Evolutionary conservation across 2,888 invertebrate genomes (phyloP).

Genomic region (Podabrus alpinus): DNA sequence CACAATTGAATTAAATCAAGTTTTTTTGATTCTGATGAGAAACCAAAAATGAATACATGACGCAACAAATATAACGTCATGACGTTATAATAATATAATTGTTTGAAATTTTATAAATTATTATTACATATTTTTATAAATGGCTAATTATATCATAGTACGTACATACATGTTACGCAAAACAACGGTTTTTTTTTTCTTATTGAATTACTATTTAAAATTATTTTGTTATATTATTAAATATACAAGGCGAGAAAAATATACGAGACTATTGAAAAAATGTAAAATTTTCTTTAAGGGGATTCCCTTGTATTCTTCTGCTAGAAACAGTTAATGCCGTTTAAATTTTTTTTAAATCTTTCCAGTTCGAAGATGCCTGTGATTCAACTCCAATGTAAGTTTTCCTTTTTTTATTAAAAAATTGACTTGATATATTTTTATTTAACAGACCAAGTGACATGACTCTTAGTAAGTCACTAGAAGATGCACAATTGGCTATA

Average conservation of each 20-base stretch:
- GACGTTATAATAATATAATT: neutral
- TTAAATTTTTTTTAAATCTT: conserved; percentile 30
- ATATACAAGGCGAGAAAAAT: neutral
- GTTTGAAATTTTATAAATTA: neutral
- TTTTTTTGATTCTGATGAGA: neutral
- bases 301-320: neutral
- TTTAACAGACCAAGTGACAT: conserved; percentile 53
- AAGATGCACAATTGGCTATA: conserved; percentile 80
- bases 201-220: neutral
- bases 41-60: neutral
- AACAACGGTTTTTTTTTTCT: too few species aligned
- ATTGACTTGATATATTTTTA: conserved; percentile 5
- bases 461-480: conserved; percentile 71
- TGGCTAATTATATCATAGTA: too few species aligned
- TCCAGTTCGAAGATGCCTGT: conserved; percentile 61
- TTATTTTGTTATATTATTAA: neutral
- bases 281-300: too few species aligned
- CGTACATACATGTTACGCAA: too few species aligned
- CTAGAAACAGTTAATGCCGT: neutral
- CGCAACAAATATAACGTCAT: neutral
- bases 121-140: neutral
- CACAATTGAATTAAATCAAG: neutral
- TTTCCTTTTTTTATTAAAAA: conserved; percentile 3
- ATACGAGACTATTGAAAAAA: neutral
- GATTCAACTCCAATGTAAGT: conserved; percentile 56